These are phyloP conservation scores for Mormyrus lacerda DNA, from an alignment of 2,113 vertebrate species.

Conservation along the genomic window DNA sequence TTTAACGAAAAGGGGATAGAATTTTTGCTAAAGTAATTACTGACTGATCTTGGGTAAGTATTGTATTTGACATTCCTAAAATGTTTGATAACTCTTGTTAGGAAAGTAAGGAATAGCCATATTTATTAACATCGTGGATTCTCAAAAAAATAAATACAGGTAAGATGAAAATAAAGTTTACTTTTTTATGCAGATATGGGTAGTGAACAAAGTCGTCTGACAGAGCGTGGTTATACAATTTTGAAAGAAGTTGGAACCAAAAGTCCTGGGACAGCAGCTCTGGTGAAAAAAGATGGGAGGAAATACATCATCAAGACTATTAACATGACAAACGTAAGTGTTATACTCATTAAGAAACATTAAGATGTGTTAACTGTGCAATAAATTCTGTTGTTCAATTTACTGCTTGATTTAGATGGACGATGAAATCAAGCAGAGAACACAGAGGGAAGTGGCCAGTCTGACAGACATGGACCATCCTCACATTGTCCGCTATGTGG, in stretches of 20 bases:
- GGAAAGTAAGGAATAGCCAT: no score
- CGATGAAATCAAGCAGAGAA: conserved; percentile 57
- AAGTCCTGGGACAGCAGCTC: conserved; percentile 70
- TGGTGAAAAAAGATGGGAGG: conserved; percentile 66
- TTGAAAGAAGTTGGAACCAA: conserved; percentile 71
- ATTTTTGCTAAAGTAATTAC: no score
- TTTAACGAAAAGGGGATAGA: no score
- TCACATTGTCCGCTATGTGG: conserved; percentile 70
- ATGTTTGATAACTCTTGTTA: no score
- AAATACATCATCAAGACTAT: conserved; percentile 70
- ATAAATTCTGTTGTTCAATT: background rate
- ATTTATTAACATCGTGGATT: background rate
- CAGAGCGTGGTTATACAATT: background rate
- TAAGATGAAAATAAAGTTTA: background rate
- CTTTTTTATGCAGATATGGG: conserved; percentile 7
- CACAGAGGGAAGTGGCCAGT: conserved; percentile 69
- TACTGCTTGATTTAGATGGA: conserved; percentile 30
- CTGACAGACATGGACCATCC: conserved; percentile 72
- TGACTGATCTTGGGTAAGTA: no score
- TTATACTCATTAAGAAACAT: no score
- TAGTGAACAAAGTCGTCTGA: background rate
- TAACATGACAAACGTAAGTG: background rate
- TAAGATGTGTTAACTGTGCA: background rate
- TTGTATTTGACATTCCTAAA: no score
- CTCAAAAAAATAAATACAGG: background rate